phyloP scores from a whole-genome alignment of 1,140 invertebrate genomes.

The Bombus sylvicola region DNA sequence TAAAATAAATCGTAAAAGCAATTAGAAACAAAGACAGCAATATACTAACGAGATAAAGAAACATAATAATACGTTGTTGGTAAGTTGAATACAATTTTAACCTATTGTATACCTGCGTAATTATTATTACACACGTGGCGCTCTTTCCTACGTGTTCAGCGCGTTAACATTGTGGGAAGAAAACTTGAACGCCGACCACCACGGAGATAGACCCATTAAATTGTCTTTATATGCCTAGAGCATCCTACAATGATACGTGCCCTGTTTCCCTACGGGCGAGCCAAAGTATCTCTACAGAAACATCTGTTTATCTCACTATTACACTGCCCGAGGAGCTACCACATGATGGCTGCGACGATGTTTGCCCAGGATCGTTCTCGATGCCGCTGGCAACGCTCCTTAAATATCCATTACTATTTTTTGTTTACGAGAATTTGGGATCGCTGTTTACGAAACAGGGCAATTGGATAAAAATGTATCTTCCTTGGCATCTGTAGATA shows the following conservation, averaged over 20 bases:
- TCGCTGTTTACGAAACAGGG: not conserved
- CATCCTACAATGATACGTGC: slow-evolving; percentile 50
- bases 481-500: not conserved
- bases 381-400: slow-evolving; percentile 33
- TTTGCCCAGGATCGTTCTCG: slow-evolving; percentile 46
- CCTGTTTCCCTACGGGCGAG: slow-evolving; percentile 36
- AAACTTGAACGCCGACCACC: not conserved
- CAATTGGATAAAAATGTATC: not conserved
- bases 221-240: slow-evolving; percentile 49
- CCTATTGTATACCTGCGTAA: not conserved
- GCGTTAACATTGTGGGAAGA: not conserved
- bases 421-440: slow-evolving; percentile 20
- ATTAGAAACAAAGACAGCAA: too few relatives aligned
- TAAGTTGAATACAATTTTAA: too few relatives aligned
- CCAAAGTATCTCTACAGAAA: slow-evolving; percentile 48
- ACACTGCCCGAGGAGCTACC: slow-evolving; percentile 29
- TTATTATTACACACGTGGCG: slow-evolving; percentile 3
- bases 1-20: not conserved
- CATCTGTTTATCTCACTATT: slow-evolving; percentile 39
- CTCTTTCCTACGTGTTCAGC: not conserved
- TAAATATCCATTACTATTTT: slow-evolving; percentile 43
- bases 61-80: not conserved
- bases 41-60: not conserved
- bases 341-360: slow-evolving; percentile 41
- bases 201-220: slow-evolving; percentile 26